A percentile compares a stretch with the other conserved stretches of the same genome.
Conservation (phyloP, 2,113 vertebrate species). For the Sinocyclocheilus grahami region DNA sequence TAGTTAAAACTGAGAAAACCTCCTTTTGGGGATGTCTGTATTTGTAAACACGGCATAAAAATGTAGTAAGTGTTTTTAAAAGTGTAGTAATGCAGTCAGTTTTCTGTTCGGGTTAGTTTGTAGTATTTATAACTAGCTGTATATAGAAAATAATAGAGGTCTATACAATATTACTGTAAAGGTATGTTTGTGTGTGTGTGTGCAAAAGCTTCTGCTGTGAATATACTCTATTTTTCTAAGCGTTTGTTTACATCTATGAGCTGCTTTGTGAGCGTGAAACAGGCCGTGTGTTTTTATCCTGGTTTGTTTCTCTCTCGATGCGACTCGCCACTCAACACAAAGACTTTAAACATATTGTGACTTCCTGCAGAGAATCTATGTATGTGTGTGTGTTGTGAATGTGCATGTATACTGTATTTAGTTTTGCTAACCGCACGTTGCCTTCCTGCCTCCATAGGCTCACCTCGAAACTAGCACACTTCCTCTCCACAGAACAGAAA, state of each 20-base stretch:
- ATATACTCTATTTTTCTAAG: neutral
- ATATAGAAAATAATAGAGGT: neutral
- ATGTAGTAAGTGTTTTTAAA: too few relatives aligned
- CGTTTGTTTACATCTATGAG: neutral
- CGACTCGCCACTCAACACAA: constrained; percentile 22
- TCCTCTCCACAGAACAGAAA: constrained; percentile 26
- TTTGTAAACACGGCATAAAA: too few relatives aligned
- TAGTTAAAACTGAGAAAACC: too few relatives aligned
- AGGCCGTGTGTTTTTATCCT: neutral
- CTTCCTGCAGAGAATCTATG: constrained; percentile 65
- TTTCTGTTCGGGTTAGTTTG: too few relatives aligned
- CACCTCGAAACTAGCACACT: constrained; percentile 44
- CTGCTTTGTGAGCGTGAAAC: too few relatives aligned
- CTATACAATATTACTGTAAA: neutral
- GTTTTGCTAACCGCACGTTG: constrained; percentile 43
- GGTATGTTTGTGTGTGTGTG: neutral
- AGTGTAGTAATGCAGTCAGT: too few relatives aligned
- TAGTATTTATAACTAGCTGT: too few relatives aligned
- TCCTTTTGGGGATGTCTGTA: too few relatives aligned
- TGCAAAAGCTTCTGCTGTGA: too few relatives aligned
- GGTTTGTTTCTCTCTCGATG: neutral
- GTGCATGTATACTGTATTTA: constrained; percentile 50
- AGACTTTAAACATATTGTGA: constrained; percentile 60
- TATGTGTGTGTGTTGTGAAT: neutral
- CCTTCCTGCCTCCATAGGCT: constrained; percentile 59